A percentile compares a stretch with the other conserved stretches of the same genome.
These are phyloP conservation scores for Callorhinus ursinus DNA, from an alignment of 2,113 vertebrate genomes.

Conservation along the genomic window DNA sequence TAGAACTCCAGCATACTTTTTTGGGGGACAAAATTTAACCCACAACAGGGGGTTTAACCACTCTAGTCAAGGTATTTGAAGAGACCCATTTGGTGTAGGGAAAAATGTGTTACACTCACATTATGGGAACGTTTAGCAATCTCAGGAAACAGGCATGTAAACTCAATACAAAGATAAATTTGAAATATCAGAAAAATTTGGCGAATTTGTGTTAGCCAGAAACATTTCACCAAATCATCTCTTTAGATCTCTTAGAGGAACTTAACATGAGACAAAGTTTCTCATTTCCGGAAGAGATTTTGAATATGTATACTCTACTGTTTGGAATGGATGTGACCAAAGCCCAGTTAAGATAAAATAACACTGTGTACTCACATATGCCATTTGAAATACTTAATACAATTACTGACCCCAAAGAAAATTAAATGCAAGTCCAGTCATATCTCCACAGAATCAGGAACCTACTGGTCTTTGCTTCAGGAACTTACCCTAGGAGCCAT, in stretches of 20 bases:
- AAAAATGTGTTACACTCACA: not conserved
- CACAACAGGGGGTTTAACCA: not conserved
- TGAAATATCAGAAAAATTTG: not conserved
- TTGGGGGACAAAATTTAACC: not conserved
- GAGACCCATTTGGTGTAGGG: not conserved
- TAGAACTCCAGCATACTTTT: not conserved
- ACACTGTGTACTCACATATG: not conserved
- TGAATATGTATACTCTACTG: not conserved
- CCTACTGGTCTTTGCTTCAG: not conserved
- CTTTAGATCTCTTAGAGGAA: not conserved
- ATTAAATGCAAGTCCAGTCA: not conserved
- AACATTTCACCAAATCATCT: not conserved
- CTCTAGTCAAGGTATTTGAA: not conserved
- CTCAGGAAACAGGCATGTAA: not conserved
- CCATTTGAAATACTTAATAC: not conserved
- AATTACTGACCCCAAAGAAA: not conserved
- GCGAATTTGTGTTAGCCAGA: not conserved
- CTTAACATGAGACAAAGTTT: not conserved
- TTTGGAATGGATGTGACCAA: not conserved
- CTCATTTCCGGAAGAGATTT: constrained; percentile 1
- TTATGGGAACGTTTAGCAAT: not conserved
- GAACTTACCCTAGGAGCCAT: constrained; percentile 38
- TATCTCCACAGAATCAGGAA: not conserved
- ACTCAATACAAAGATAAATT: not conserved
- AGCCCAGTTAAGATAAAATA: not conserved